Evolutionary conservation across 1,140 invertebrate species (phyloP).

Genomic region (Caenorhabditis remanei): DNA sequence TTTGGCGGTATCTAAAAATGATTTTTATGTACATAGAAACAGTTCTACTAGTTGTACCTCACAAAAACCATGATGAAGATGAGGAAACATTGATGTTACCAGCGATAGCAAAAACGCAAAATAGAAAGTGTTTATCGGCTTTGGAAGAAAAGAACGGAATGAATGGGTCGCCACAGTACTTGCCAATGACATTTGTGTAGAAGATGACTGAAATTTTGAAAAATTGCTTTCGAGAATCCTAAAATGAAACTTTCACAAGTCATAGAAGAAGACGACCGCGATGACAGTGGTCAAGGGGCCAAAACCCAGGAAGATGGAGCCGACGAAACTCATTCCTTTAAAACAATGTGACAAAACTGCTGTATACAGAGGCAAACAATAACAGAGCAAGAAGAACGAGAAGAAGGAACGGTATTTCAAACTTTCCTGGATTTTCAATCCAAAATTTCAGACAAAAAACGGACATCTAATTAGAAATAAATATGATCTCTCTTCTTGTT

Average conservation of each 20-base stretch:
- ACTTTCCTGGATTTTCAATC: too few species aligned
- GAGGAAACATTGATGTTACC: slow-evolving; percentile 79
- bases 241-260: slow-evolving; percentile 68
- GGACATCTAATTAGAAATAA: too few species aligned
- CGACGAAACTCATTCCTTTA: background rate
- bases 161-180: slow-evolving; percentile 77
- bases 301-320: slow-evolving; percentile 66
- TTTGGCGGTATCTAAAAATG: slow-evolving; percentile 25
- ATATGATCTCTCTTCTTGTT: too few species aligned
- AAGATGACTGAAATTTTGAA: slow-evolving; percentile 70
- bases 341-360: background rate
- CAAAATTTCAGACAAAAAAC: too few species aligned
- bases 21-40: too few species aligned
- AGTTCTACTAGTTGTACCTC: slow-evolving; percentile 62
- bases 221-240: background rate
- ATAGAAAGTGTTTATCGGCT: slow-evolving; percentile 79
- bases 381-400: background rate
- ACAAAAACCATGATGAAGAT: slow-evolving; percentile 72
- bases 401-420: too few species aligned
- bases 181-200: slow-evolving; percentile 78
- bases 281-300: slow-evolving; percentile 76
- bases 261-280: slow-evolving; percentile 71
- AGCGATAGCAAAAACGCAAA: slow-evolving; percentile 79
- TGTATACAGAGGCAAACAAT: background rate
- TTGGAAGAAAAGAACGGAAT: slow-evolving; percentile 80